Base-by-base conservation (phyloP, 1,140 invertebrate species). In the Hylyphantes graminicola region DNA sequence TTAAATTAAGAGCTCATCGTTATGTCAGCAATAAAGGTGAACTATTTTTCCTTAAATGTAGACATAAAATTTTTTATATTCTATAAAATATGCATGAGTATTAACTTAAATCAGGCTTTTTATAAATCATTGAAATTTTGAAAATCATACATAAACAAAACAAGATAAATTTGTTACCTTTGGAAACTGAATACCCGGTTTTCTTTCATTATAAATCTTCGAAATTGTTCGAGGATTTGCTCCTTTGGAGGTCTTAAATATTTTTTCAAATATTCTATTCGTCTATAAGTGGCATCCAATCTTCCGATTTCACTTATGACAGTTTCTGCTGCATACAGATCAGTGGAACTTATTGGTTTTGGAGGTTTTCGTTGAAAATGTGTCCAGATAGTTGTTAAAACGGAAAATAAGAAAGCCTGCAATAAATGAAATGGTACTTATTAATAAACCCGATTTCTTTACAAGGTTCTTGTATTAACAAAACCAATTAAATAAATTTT, bases 221-320 rank as follows among this genome's bases (percentile, higher is more conserved):
- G 68, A n/a, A 77, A 77, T n/a, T 78, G 51, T 13, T 77, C 65
- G 11, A 85, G 48, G 5, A 77, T 53, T 53, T 85, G 73, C 35
- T 85, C 82, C 48, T 35, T 77, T 2, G 82, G 82, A 50, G 82
- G 82, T 12, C 82, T 50, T 7, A 85, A 50, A 35, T 85, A 85
- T 54, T 72, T 68, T 17, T 72, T 72, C 19, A 77, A 85, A 53
- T 77, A 77, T 50, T 77, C 74, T 0, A 77, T 85, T 51, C 75
- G 59, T 50, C 54, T 59, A 11, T 70, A 72, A 61, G 35, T 77
- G 0, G 75, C n/a, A 54, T 77, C 21, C 0, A n/a, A 13, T 53
- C 19, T 78, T 48, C 7, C 17, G 7, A 11, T 70, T 54, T 70
- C 68, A 70, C 54, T 70, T 53, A 10, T n/a, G 54, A n/a, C 63